Percentiles rank a stretch among this genome's conserved stretches.
Evolutionary conservation across 2,888 invertebrate genomes (phyloP).

Genomic region (Peribatodes rhomboidaria): DNA sequence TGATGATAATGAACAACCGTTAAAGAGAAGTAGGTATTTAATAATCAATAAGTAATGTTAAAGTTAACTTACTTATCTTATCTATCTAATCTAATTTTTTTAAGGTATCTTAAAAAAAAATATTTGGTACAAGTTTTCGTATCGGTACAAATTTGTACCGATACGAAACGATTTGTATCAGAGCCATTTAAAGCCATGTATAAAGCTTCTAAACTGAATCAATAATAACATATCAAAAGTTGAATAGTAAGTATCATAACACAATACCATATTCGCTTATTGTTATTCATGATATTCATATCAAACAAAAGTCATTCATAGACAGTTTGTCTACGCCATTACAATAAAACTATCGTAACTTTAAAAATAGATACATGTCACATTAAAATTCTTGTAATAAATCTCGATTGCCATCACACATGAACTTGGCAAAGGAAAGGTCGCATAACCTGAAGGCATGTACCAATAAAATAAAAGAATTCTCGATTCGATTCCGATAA

Average conservation of each 20-base stretch:
- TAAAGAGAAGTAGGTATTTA: no score
- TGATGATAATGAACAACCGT: no score
- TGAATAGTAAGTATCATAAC: not conserved
- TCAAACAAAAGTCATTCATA: conserved; percentile 1
- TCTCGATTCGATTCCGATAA: conserved; percentile 39
- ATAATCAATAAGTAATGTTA: no score
- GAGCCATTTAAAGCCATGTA: no score
- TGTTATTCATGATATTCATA: conserved; percentile 1
- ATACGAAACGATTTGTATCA: no score
- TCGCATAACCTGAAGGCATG: conserved; percentile 39
- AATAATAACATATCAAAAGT: not conserved
- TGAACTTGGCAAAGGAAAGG: conserved; percentile 35
- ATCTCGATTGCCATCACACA: conserved; percentile 26
- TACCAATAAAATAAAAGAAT: conserved; percentile 47
- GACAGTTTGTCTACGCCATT: conserved; percentile 5
- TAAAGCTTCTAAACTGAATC: no score
- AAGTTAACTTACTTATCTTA: no score
- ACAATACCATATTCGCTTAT: not conserved
- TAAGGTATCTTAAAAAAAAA: no score
- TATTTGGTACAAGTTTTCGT: no score
- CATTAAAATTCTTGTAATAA: conserved; percentile 26
- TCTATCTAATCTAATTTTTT: no score
- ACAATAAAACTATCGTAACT: conserved; percentile 12
- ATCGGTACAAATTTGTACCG: no score
- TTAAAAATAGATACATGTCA: conserved; percentile 15